phyloP scores from a whole-genome alignment of 2,888 invertebrate genomes.

The Mycalesis mineus region DNA sequence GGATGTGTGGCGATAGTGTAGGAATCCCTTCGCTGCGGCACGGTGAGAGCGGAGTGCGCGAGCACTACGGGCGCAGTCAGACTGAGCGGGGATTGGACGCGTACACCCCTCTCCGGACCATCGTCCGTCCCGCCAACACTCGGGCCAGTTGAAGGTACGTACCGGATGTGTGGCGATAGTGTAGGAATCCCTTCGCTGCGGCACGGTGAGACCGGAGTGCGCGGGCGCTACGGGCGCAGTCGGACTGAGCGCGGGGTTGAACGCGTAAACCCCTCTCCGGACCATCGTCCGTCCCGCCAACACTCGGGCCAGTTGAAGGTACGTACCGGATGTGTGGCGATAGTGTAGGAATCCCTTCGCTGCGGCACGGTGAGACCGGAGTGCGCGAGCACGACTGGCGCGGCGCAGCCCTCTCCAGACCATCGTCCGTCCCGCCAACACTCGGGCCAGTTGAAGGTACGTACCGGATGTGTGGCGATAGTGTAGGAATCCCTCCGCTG shows the following conservation, averaged over 20 bases:
- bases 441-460: conserved; percentile 29
- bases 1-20: conserved; percentile 3
- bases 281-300: too few species aligned
- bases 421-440: conserved; percentile 44
- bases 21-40: conserved; percentile 28
- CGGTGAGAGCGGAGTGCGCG: conserved; percentile 36
- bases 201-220: conserved; percentile 30
- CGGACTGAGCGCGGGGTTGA: too few species aligned
- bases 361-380: conserved; percentile 32
- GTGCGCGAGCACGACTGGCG: conserved; percentile 44
- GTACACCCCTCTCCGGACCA: conserved; percentile 60
- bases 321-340: conserved; percentile 3
- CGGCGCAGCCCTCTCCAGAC: conserved; percentile 56
- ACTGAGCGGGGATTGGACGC: conserved; percentile 65
- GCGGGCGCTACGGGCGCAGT: conserved; percentile 45
- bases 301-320: too few species aligned
- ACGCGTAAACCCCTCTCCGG: too few species aligned
- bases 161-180: conserved; percentile 3
- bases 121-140: conserved; percentile 38
- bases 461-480: conserved; percentile 13
- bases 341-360: conserved; percentile 19
- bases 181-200: conserved; percentile 25
- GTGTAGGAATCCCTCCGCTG: conserved; percentile 22
- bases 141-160: conserved; percentile 30
- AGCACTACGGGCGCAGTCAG: conserved; percentile 49